Percentiles rank a stretch among this genome's conserved stretches.
Evolutionary conservation across 2,113 vertebrate genomes (phyloP).

Genomic region (Dissostichus mawsoni): DNA sequence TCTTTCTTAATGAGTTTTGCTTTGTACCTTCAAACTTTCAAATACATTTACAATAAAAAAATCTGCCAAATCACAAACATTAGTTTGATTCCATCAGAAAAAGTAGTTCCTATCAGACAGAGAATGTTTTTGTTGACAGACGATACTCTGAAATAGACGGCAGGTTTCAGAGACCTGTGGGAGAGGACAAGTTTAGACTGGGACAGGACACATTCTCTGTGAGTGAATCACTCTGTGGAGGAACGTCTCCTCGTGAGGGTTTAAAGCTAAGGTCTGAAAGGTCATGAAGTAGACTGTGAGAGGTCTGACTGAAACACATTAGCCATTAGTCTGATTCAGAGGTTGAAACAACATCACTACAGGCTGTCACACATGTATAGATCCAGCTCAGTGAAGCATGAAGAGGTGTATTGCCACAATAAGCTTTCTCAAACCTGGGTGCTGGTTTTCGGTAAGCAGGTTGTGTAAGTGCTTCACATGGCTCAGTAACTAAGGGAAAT

Average conservation of each 20-base stretch:
- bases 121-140: conserved; percentile 44
- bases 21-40: background rate
- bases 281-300: conserved; percentile 41
- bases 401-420: conserved; percentile 32
- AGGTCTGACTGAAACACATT: conserved; percentile 48
- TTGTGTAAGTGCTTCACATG: conserved; percentile 9
- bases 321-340: conserved; percentile 62
- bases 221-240: conserved; percentile 66
- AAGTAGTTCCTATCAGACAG: conserved; percentile 1
- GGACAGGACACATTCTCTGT: conserved; percentile 59
- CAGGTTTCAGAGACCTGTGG: conserved; percentile 35
- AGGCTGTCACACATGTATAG: conserved; percentile 48
- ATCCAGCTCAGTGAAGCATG: conserved; percentile 37
- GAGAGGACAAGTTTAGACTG: conserved; percentile 61
- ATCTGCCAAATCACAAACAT: background rate
- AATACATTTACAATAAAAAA: background rate
- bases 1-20: background rate
- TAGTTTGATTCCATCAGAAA: background rate
- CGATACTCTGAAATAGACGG: conserved; percentile 18
- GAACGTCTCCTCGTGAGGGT: conserved; percentile 43
- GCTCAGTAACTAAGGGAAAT: conserved; percentile 3
- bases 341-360: conserved; percentile 47
- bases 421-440: conserved; percentile 6
- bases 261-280: conserved; percentile 49
- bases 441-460: background rate